These are phyloP conservation scores for Dendrocopos noguchii DNA, from an alignment of 2,113 vertebrate species.

Conservation along the genomic window DNA sequence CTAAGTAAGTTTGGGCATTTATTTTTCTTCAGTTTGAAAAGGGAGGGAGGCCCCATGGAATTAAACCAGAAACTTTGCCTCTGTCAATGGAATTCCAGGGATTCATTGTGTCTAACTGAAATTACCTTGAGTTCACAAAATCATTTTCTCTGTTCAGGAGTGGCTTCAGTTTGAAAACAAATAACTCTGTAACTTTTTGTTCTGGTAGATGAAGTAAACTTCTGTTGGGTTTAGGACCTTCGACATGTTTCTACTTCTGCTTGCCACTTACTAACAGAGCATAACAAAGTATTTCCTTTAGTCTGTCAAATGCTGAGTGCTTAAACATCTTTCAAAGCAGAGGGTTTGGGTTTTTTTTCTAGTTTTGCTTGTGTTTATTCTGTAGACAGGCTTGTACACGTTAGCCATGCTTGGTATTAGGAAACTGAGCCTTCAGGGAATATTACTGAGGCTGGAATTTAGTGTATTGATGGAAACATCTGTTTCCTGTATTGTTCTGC, in stretches of 20 bases:
- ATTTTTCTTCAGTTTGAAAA: not conserved
- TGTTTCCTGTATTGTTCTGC: slow-evolving; percentile 50
- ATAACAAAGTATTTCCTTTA: not conserved
- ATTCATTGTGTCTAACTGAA: not conserved
- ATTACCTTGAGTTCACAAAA: not conserved
- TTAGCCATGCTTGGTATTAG: not conserved
- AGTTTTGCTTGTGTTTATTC: not conserved
- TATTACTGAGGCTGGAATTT: slow-evolving; percentile 6
- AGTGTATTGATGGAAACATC: slow-evolving; percentile 49
- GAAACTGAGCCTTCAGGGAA: slow-evolving; percentile 13
- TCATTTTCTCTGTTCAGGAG: not conserved
- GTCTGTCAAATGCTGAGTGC: not conserved
- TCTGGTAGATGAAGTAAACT: not conserved
- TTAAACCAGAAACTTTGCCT: not conserved
- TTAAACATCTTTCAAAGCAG: not conserved
- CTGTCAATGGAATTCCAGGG: not conserved
- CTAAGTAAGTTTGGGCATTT: slow-evolving; percentile 80
- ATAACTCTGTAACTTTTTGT: not conserved
- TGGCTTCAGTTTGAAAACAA: not conserved
- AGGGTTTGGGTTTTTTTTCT: not conserved
- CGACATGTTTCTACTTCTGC: not conserved
- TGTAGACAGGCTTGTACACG: not conserved
- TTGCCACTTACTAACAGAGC: not conserved
- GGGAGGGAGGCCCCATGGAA: not conserved
- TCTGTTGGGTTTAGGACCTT: not conserved